Conservation (phyloP, 2,113 vertebrate species). For the Psittacus erithacus region DNA sequence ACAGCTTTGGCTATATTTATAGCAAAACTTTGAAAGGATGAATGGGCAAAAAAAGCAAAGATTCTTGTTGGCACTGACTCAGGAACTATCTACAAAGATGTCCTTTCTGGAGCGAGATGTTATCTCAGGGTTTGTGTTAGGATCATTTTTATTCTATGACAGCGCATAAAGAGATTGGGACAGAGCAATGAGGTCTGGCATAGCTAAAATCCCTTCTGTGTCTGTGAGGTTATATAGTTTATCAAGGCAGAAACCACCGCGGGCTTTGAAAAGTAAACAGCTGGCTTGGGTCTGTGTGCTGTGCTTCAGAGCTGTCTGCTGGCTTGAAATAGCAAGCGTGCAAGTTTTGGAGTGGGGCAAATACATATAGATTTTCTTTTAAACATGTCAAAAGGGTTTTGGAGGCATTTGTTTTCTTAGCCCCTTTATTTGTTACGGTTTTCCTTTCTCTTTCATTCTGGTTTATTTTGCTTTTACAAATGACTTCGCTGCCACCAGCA, state of each 20-base stretch:
- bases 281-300: constrained; percentile 27
- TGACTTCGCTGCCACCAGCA: background rate
- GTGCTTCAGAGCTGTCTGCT: background rate
- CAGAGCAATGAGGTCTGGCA: constrained; percentile 55
- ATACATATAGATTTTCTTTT: background rate
- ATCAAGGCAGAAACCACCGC: constrained; percentile 62
- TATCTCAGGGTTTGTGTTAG: constrained; percentile 50
- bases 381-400: constrained; percentile 10
- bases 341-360: background rate
- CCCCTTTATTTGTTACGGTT: constrained; percentile 2
- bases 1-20: constrained; percentile 25
- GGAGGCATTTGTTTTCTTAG: constrained; percentile 31
- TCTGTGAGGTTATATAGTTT: constrained; percentile 67
- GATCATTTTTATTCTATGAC: constrained; percentile 58
- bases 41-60: constrained; percentile 13
- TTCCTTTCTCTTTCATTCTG: background rate
- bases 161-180: constrained; percentile 41
- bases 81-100: constrained; percentile 55
- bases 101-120: constrained; percentile 34
- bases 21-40: constrained; percentile 55
- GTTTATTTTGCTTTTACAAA: constrained; percentile 55
- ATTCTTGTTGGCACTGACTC: constrained; percentile 47
- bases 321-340: constrained; percentile 28
- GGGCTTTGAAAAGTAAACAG: constrained; percentile 61
- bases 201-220: constrained; percentile 57